These are phyloP conservation scores for Sceloporus undulatus DNA, from an alignment of 2,113 vertebrate genomes.

Conservation along the genomic window DNA sequence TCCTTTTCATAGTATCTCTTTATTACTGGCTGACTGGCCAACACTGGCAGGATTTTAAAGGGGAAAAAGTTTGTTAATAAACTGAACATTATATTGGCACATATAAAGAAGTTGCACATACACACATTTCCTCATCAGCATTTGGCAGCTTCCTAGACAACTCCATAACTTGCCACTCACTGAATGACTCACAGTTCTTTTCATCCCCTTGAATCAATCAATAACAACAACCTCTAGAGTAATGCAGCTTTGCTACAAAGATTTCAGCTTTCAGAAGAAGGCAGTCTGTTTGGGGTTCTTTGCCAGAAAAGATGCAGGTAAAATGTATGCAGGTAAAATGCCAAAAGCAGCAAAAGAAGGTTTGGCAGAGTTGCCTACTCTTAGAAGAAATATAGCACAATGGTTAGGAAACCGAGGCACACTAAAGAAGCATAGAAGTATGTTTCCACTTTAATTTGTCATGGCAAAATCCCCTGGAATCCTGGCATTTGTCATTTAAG, in stretches of 20 bases:
- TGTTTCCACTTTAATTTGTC: no score
- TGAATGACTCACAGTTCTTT: constrained; percentile 20
- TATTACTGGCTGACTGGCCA: constrained; percentile 3
- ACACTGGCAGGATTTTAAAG: not conserved
- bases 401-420: not conserved
- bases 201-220: constrained; percentile 1
- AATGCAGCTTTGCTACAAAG: not conserved
- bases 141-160: constrained; percentile 8
- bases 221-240: not conserved
- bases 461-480: no score
- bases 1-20: not conserved
- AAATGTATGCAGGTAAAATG: not conserved
- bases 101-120: constrained; percentile 6
- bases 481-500: no score
- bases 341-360: not conserved
- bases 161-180: not conserved
- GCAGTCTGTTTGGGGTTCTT: not conserved
- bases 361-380: no score
- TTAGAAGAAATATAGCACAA: not conserved
- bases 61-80: not conserved
- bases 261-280: not conserved
- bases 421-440: no score
- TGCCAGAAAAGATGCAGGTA: no score
- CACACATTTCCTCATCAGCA: not conserved
- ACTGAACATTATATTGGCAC: constrained; percentile 26